Evolutionary conservation across 2,797 vertebrate species (phyloP).

Genomic region (Cirrhinus molitorella): DNA sequence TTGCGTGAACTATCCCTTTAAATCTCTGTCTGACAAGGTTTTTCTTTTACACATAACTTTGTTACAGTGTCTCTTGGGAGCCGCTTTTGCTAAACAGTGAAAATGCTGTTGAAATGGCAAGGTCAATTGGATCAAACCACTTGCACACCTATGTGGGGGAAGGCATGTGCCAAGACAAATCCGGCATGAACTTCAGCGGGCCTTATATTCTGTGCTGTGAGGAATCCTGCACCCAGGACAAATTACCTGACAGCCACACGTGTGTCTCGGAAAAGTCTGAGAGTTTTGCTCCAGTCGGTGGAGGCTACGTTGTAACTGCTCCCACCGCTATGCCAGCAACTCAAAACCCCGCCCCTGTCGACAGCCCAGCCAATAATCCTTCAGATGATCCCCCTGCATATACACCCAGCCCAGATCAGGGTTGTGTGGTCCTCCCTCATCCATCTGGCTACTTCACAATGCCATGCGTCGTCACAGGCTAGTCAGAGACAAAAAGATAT

Average conservation of each 20-base stretch:
- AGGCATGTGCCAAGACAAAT: constrained; percentile 50
- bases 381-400: constrained; percentile 49
- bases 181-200: constrained; percentile 74
- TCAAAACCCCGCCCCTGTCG: background rate
- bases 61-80: constrained; percentile 62
- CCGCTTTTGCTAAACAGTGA: constrained; percentile 42
- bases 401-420: constrained; percentile 49
- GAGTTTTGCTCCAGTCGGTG: constrained; percentile 53
- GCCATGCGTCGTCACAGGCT: constrained; percentile 50
- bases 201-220: constrained; percentile 75
- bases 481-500: constrained; percentile 18
- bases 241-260: background rate
- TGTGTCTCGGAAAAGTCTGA: constrained; percentile 43
- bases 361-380: background rate
- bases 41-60: background rate
- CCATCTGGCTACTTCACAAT: constrained; percentile 73
- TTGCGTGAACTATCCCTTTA: background rate
- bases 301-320: constrained; percentile 59
- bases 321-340: background rate
- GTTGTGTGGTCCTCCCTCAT: constrained; percentile 52
- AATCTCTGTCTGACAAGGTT: background rate
- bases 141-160: constrained; percentile 15
- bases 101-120: constrained; percentile 7
- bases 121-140: constrained; percentile 7
- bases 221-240: constrained; percentile 52